A percentile compares a stretch with the other conserved stretches of the same genome.
Conservation (phyloP, 2,113 vertebrate genomes). For the Macrotus californicus region DNA sequence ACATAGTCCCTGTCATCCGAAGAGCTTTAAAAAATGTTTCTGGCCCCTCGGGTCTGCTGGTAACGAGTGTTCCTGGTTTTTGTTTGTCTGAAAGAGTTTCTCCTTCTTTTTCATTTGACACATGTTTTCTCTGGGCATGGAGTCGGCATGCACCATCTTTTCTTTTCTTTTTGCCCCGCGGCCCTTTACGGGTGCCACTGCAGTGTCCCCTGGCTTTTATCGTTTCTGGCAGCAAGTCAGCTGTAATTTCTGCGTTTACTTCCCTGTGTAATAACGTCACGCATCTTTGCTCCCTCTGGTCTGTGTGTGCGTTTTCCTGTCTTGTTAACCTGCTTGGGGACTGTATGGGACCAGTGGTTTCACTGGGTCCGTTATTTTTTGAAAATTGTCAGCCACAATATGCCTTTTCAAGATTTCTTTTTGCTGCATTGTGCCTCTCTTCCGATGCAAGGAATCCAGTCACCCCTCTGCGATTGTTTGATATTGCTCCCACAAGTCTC, state of each 20-base stretch:
- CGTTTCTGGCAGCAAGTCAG: not conserved
- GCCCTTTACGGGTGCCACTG: not conserved
- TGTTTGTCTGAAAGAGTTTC: not conserved
- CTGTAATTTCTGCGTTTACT: not conserved
- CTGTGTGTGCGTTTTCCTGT: no score
- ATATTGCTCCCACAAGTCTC: not conserved
- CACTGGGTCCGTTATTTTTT: not conserved
- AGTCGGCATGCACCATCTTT: not conserved
- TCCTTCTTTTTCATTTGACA: not conserved
- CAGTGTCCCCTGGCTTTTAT: not conserved
- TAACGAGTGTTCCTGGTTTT: not conserved
- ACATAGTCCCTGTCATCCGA: not conserved
- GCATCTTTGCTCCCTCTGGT: not conserved
- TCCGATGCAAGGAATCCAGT: not conserved
- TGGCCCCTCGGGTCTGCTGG: not conserved
- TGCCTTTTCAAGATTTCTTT: not conserved
- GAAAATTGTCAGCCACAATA: not conserved
- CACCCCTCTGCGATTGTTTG: not conserved
- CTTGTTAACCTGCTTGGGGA: not conserved
- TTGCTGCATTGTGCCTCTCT: not conserved
- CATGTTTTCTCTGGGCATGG: not conserved
- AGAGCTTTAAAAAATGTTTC: not conserved
- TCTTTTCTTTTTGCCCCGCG: no score
- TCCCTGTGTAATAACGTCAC: not conserved
- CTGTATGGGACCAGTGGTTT: not conserved